Base-by-base conservation (phyloP, 2,888 invertebrate species). In the Sthenelais limicola region DNA sequence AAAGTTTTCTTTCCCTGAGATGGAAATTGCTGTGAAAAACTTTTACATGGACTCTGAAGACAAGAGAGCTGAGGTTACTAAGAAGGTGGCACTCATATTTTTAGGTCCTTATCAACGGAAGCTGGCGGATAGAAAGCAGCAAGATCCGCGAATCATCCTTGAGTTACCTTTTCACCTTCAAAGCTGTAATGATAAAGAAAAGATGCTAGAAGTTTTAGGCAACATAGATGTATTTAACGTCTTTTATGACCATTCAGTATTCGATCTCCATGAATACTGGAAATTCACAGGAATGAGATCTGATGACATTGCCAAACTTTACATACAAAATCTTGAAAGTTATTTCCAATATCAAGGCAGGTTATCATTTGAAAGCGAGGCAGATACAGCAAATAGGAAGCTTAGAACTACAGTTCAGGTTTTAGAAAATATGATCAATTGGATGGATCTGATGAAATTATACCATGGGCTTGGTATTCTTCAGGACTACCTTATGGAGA, bases 221-320 rank as follows among this genome's bases (percentile, higher is more conserved):
- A 21, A 62, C 62, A 62, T 62, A 12, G 24, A 62, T 24, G 62
- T 62, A 1, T 62, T 62, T 35, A 24, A 62, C 21, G 28, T 62
- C 21, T 43, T 62, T 15, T 62, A 62, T 24, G 4, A 38, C 18
- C 43, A 35, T 21, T 18, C 38, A 1, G 38, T 43, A 21, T 62
- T 62, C 26, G 62, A 12, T 24, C 38, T 62, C 12, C 35, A 62
- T 62, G 62, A 62, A 1, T 38, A 62, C 38, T 62, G 62, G 62
- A 35, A 62, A 43, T 9, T 7, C 7, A 21, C 43, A 5, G 62
- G 62, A 12, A 9, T 38, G 3, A 24, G 38, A 5, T 35, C 38
- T 1, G 62, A 62, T 38, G 62, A 38, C 9, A 62, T 62, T 9
- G 35, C 62, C 7, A 62, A 43, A 18, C 9, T 21, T 7, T 62